Conservation (phyloP, 1,140 invertebrate species). For the Drosophila ogumai region DNA sequence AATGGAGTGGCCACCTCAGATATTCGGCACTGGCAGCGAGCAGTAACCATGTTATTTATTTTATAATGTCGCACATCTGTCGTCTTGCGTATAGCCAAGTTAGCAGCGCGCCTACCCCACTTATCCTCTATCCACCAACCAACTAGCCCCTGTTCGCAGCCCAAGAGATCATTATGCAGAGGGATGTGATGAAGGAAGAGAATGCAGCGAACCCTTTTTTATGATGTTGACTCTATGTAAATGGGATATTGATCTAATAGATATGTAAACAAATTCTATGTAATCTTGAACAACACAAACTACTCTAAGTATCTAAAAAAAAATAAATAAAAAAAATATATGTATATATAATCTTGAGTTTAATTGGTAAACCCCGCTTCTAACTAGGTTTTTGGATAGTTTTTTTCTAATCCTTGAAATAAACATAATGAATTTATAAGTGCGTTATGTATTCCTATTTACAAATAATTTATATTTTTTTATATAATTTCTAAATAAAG, state of each 20-base stretch:
- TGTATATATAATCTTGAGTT: neutral
- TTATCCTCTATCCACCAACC: conserved; percentile 22
- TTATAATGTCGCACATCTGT: conserved; percentile 65
- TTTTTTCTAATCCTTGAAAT: too few relatives aligned
- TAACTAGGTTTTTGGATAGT: too few relatives aligned
- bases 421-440: too few relatives aligned
- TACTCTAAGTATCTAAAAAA: conserved; percentile 48
- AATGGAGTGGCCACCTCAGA: conserved; percentile 40
- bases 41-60: conserved; percentile 75
- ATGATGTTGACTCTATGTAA: conserved; percentile 64
- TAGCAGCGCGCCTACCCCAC: conserved; percentile 25
- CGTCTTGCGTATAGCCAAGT: conserved; percentile 41
- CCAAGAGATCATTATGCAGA: neutral
- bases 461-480: neutral
- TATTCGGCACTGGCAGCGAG: conserved; percentile 42
- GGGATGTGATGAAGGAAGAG: conserved; percentile 6
- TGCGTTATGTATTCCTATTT: neutral
- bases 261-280: conserved; percentile 70
- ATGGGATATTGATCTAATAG: conserved; percentile 76
- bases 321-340: conserved; percentile 18
- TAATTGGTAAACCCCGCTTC: neutral
- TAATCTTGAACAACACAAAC: conserved; percentile 66
- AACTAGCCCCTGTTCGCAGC: conserved; percentile 21
- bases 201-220: conserved; percentile 40
- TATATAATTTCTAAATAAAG: neutral